These are phyloP conservation scores for Drosophila histrio DNA, from an alignment of 2,888 invertebrate genomes.

Conservation along the genomic window DNA sequence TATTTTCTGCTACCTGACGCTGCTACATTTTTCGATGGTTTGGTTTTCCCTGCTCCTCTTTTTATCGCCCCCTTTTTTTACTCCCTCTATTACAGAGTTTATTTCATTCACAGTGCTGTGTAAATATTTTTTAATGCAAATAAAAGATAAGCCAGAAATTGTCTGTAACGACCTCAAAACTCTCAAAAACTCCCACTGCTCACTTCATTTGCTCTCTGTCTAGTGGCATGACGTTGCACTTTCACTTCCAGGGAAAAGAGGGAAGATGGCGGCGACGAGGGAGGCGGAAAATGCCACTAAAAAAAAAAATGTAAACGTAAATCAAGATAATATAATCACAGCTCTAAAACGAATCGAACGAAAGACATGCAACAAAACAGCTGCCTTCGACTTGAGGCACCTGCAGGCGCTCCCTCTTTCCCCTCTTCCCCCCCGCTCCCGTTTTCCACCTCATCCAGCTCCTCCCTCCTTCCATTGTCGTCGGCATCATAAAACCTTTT, in stretches of 20 bases:
- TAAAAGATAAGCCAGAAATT: slow-evolving; percentile 67
- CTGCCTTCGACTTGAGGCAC: slow-evolving; percentile 25
- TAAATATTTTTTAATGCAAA: slow-evolving; percentile 77
- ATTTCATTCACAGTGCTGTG: slow-evolving; percentile 58
- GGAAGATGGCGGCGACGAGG: neutral
- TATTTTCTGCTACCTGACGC: slow-evolving; percentile 38
- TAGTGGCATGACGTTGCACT: slow-evolving; percentile 63
- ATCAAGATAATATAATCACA: slow-evolving; percentile 76
- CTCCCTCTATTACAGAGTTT: slow-evolving; percentile 3
- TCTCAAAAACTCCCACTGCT: slow-evolving; percentile 36
- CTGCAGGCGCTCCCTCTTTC: slow-evolving; percentile 32
- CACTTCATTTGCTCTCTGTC: slow-evolving; percentile 15
- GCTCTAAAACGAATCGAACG: slow-evolving; percentile 69
- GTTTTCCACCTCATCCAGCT: neutral
- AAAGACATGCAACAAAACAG: slow-evolving; percentile 56
- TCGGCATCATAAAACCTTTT: slow-evolving; percentile 68
- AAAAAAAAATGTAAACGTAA: slow-evolving; percentile 62
- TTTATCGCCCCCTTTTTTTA: neutral
- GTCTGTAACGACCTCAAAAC: slow-evolving; percentile 54
- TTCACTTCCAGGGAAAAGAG: slow-evolving; percentile 28
- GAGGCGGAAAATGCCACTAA: slow-evolving; percentile 26
- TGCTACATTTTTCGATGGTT: slow-evolving; percentile 22
- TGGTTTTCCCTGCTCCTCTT: neutral
- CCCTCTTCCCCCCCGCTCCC: neutral
- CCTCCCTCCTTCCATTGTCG: slow-evolving; percentile 18